These are phyloP conservation scores for Poeciliopsis occidentalis DNA, from an alignment of 2,113 vertebrate species.

Conservation along the genomic window DNA sequence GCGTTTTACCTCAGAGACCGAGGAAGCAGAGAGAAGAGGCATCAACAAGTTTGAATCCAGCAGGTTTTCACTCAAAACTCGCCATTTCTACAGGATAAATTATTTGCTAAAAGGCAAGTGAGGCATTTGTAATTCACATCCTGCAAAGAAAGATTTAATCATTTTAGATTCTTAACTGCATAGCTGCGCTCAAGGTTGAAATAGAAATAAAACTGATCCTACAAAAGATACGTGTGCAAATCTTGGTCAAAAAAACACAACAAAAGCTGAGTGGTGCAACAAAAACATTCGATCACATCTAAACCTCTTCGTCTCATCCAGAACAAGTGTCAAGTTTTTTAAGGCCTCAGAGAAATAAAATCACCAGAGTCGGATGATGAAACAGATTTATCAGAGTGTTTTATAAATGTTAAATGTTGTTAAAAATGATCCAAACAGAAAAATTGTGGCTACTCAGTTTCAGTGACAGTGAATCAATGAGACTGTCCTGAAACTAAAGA, in stretches of 20 bases:
- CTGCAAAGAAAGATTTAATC: slow-evolving; percentile 10
- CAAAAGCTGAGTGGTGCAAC: neutral
- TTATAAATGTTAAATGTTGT: neutral
- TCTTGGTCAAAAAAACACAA: neutral
- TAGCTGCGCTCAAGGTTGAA: slow-evolving; percentile 31
- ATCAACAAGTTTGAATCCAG: neutral
- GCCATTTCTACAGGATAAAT: neutral
- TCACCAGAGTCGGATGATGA: slow-evolving; percentile 32
- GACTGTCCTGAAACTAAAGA: neutral
- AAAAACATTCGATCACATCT: slow-evolving; percentile 21
- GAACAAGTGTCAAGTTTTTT: slow-evolving; percentile 9
- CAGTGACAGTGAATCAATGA: neutral
- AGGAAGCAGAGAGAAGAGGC: slow-evolving; percentile 19
- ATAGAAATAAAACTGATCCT: slow-evolving; percentile 4
- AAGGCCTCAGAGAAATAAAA: slow-evolving; percentile 39
- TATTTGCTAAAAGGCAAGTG: slow-evolving; percentile 4
- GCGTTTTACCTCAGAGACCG: slow-evolving; percentile 1
- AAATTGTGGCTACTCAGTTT: slow-evolving; percentile 7
- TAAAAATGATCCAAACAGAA: no score
- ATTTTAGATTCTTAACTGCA: slow-evolving; percentile 37
- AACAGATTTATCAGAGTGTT: slow-evolving; percentile 4
- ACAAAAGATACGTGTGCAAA: slow-evolving; percentile 10
- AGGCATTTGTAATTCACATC: slow-evolving; percentile 12
- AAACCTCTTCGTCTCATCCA: slow-evolving; percentile 30
- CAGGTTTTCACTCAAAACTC: neutral